phyloP scores from a whole-genome alignment of 2,797 vertebrate genomes.

The Bradypus variegatus region DNA sequence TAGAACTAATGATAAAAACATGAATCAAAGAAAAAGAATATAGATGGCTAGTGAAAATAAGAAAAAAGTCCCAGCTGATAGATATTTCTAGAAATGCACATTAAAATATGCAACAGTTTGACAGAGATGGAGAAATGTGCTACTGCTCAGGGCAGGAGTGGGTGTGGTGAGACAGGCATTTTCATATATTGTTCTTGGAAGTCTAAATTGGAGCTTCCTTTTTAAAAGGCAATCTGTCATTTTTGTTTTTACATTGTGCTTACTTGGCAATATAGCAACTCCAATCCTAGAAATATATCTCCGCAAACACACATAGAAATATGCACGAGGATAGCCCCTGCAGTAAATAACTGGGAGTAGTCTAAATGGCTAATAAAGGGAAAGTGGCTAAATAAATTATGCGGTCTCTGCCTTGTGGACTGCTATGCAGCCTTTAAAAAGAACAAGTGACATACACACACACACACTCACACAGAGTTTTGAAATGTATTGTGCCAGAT shows the following conservation, averaged over 20 bases:
- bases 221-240: background rate
- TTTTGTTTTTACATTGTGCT: constrained; percentile 1
- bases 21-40: background rate
- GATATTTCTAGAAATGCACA: background rate
- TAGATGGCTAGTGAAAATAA: background rate
- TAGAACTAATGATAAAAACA: background rate
- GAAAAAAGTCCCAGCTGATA: background rate
- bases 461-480: accelerated
- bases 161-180: background rate
- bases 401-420: background rate
- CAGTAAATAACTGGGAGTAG: background rate
- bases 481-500: background rate
- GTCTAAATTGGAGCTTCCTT: background rate
- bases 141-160: background rate
- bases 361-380: background rate
- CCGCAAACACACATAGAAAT: background rate
- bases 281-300: background rate
- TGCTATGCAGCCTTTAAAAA: background rate
- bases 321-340: too few species aligned
- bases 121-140: background rate
- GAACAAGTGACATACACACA: background rate
- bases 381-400: background rate
- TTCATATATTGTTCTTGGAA: background rate
- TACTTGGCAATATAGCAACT: background rate
- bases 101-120: background rate